These are phyloP conservation scores for Rugalucina vietnamica DNA, from an alignment of 2,888 invertebrate species.

Conservation along the genomic window DNA sequence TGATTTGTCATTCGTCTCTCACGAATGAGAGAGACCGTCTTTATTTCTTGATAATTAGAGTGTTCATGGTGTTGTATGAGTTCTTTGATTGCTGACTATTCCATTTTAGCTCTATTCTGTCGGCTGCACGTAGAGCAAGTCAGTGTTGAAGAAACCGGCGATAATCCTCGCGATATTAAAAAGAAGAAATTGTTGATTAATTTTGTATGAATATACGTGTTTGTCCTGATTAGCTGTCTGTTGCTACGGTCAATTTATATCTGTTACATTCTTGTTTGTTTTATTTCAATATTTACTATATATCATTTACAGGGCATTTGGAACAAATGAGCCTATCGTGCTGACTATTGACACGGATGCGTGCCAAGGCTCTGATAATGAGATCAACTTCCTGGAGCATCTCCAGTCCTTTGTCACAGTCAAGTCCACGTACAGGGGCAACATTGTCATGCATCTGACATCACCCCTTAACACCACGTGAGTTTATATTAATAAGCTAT, in stretches of 20 bases:
- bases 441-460: conserved; percentile 96
- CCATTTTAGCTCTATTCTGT: too few relatives aligned
- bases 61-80: too few relatives aligned
- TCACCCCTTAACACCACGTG: conserved; percentile 99
- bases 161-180: background rate
- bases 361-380: conserved; percentile 92
- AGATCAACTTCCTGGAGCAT: conserved; percentile 97
- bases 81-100: too few relatives aligned
- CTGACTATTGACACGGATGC: conserved; percentile 96
- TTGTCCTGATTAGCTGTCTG: background rate
- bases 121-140: background rate
- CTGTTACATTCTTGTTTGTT: background rate
- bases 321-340: conserved; percentile 85
- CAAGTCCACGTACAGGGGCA: conserved; percentile 94
- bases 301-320: conserved; percentile 87
- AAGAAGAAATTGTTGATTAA: background rate
- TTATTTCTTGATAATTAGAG: too few relatives aligned
- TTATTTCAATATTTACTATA: background rate
- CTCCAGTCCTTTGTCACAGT: conserved; percentile 98
- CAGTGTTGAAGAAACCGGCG: background rate
- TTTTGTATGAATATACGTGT: background rate
- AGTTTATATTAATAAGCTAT: conserved; percentile 51
- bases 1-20: too few relatives aligned
- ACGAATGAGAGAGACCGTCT: too few relatives aligned
- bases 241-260: background rate